Evolutionary conservation across 2,888 invertebrate species (phyloP), one percentile per base, ranked within the genome.

Genomic region (Pandemis cinnamomeana): DNA sequence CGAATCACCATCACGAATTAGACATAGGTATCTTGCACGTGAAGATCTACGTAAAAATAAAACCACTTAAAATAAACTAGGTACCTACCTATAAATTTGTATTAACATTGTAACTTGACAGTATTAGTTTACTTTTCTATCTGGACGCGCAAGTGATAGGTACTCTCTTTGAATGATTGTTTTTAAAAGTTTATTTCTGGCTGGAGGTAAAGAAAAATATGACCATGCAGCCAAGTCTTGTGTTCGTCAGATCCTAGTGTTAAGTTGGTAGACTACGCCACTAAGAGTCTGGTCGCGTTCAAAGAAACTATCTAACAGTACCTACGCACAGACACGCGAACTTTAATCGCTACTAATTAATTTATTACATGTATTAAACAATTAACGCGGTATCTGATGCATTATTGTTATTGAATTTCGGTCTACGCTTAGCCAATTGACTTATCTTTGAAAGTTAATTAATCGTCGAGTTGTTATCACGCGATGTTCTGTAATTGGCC

Each of bases 321-420:
- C 58, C 55, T 20, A 27, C 53, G 53, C 27, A 27, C 46, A 66
- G 67, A 86, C 92, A 93, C 92, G 93, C 93, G 83, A 91, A 88
- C 89, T 83, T 83, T 89, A 93, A 92, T 92, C 88, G 91, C 86
- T 83, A 87, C 91, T 93, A 91, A 93, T 93, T 93, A 93, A 93
- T 93, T 93, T 93, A 93, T 92, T 90, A 93, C 92, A 90, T 88
- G 91, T 88, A 93, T 93, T 93, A 93, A 93, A 93, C 93, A 93
- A 92, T 93, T 92, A 92, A 89, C 87, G 82, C 84, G 82, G 86
- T 93, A 93, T 93, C 93, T 86, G 91, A 90, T 89, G 88, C 89
- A 91, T 90, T 89, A 87, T 87, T 87, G 89, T 89, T 91, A 92
- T 91, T 90, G 90, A 88, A 91, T 91, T 91, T 86, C 88, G 90